Percentiles rank a stretch among this genome's conserved stretches.
Conservation (phyloP, 2,797 vertebrate genomes). For the Somateria mollissima region DNA sequence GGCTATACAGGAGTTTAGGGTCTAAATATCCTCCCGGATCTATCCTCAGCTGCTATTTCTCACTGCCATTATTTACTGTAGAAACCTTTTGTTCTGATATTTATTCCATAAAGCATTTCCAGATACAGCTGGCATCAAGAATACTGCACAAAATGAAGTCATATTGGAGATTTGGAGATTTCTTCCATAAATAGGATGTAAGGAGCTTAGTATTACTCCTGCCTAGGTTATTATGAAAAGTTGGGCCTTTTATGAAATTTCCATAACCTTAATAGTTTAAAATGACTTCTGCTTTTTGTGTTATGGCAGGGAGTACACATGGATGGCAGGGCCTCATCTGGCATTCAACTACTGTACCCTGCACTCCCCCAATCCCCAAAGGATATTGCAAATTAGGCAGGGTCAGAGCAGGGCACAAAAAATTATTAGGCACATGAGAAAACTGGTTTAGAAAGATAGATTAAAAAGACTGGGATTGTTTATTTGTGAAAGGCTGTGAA, state of each 20-base stretch:
- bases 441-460: not conserved
- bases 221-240: not conserved
- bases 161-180: not conserved
- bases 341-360: not conserved
- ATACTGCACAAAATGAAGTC: not conserved
- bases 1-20: not conserved
- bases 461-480: not conserved
- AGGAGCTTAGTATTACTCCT: not conserved
- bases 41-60: not conserved
- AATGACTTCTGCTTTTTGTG: not conserved
- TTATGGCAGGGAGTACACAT: not conserved
- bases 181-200: not conserved
- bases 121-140: not conserved
- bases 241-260: slow-evolving; percentile 20
- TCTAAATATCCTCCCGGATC: not conserved
- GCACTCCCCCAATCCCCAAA: not conserved
- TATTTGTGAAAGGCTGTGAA: slow-evolving; percentile 3
- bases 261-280: not conserved
- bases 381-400: slow-evolving; percentile 9
- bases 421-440: not conserved
- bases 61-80: not conserved
- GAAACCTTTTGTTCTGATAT: not conserved
- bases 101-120: slow-evolving; percentile 10
- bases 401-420: not conserved
- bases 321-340: not conserved